A percentile compares a stretch with the other conserved stretches of the same genome.
phyloP scores from a whole-genome alignment of 2,888 invertebrate genomes.

The Metellina segmentata region DNA sequence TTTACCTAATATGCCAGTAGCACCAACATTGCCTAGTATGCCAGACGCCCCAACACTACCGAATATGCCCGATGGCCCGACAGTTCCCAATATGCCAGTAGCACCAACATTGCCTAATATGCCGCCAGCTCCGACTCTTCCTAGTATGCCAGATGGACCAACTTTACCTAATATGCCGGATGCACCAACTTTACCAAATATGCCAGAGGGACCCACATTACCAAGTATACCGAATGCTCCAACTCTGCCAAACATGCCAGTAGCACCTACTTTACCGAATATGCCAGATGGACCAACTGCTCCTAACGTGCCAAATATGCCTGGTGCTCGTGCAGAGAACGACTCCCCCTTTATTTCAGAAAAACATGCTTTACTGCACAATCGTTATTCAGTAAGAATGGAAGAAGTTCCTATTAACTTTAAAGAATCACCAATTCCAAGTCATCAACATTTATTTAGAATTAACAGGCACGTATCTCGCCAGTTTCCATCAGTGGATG shows the following conservation, averaged over 20 bases:
- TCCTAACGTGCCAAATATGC: slow-evolving; percentile 16
- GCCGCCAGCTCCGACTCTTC: background rate
- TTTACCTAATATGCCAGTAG: background rate
- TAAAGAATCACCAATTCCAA: background rate
- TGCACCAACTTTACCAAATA: background rate
- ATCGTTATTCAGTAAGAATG: no score
- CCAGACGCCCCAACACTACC: background rate
- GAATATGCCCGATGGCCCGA: background rate
- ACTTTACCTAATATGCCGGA: background rate
- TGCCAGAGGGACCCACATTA: background rate
- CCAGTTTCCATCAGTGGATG: background rate
- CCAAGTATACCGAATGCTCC: background rate
- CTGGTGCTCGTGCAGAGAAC: background rate
- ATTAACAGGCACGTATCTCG: background rate
- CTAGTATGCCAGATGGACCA: background rate
- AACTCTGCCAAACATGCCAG: background rate
- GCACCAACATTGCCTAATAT: background rate
- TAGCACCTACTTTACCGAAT: slow-evolving; percentile 8
- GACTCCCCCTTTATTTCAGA: background rate
- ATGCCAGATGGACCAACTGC: background rate
- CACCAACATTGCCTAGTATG: background rate
- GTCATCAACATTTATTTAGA: background rate
- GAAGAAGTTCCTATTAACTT: background rate
- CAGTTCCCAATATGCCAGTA: background rate
- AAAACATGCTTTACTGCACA: no score